Evolutionary conservation across 2,888 invertebrate species (phyloP), one percentile per base, ranked within the genome.

Genomic region (Andricus curvator): DNA sequence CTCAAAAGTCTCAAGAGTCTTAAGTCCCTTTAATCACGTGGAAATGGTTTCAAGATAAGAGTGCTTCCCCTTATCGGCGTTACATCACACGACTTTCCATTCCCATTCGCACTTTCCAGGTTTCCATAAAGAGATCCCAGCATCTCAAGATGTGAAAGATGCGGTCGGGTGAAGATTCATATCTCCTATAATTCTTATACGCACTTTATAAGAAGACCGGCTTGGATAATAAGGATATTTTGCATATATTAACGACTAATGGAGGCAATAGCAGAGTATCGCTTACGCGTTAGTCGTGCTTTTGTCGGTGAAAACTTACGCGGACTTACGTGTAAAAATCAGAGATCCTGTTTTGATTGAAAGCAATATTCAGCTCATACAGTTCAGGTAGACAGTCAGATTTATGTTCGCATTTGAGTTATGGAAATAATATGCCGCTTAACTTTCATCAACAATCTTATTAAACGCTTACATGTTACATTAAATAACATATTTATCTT

Each of bases 211-310:
- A 86, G 84, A 83, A 80, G 82, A 84, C 78, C 76, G 80, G 78
- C 77, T 85, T 83, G 84, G 86, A 90, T 91, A 92, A 91, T 92
- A 91, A 91, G 90, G 90, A 89, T 90, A 91, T 90, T 91, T 91
- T 91, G 90, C 92, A 91, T 92, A 90, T 84, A 90, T 91, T 91
- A 91, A 89, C 86, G 86, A 86, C 88, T 89, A 92, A 90, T 91
- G 87, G 89, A 87, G 85, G 86, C 87, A 88, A 88, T 89, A 88
- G 87, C 84, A 78, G 85, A 81, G 83, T 84, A 85, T 86, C 86
- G 82, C 79, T 81, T 81, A 66, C 81, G 81, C 84, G 85, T 87
- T 87, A 84, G 81, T 79, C 80, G 80, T 78, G 84, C 88, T 88
- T 91, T 89, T 90, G 89, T 88, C 89, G 90, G 88, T 86, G 64